Evolutionary conservation across 92 coral and sea anemone species (phyloP).

Genomic region (Chrysogorgia sp.): DNA sequence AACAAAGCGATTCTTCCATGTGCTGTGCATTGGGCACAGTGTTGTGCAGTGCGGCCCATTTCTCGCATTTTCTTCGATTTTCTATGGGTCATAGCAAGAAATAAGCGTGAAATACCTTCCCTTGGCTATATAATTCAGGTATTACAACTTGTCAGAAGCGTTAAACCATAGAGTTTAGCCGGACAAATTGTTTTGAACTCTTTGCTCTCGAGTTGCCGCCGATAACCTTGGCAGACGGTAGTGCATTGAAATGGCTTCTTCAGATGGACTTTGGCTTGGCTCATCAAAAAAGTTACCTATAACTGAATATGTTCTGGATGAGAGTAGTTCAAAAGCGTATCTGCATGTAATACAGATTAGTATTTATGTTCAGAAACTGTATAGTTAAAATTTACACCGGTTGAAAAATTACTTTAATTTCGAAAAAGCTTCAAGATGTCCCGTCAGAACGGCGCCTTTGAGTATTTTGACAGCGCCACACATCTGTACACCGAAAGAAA

Average conservation of each 20-base stretch:
- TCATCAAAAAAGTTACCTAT: no score
- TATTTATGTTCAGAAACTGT: no score
- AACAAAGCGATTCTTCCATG: conserved; percentile 30
- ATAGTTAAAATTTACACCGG: no score
- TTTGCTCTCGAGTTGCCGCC: not conserved
- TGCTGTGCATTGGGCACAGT: conserved; percentile 43
- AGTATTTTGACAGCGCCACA: no score
- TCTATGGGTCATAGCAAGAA: not conserved
- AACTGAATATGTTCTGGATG: no score
- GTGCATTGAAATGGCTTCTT: conserved; percentile 2
- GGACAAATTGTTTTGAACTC: not conserved
- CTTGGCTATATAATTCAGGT: not conserved
- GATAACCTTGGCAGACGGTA: not conserved
- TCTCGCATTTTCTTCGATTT: conserved; percentile 4
- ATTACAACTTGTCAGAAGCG: not conserved
- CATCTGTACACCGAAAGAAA: no score
- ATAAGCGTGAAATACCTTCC: not conserved
- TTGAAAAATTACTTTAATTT: no score
- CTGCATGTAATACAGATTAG: no score
- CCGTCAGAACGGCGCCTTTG: no score
- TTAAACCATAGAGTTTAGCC: not conserved
- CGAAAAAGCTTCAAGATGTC: no score
- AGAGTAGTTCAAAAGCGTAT: no score
- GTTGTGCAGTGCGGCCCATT: conserved; percentile 27
- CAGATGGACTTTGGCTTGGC: no score